Conservation (phyloP, 2,113 vertebrate species). For the Vireo altiloquus region DNA sequence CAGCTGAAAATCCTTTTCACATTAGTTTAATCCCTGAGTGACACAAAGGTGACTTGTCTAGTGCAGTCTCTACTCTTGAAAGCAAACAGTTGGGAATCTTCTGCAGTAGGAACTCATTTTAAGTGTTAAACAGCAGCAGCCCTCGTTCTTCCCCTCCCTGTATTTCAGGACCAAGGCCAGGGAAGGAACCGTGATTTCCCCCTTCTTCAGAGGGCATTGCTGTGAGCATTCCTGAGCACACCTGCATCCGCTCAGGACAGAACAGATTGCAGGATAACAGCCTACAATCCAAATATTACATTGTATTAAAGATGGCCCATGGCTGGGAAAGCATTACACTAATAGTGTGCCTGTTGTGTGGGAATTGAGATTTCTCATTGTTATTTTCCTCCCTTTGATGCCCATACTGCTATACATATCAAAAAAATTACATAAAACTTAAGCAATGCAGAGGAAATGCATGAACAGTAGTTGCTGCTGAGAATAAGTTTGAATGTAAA, state of each 20-base stretch:
- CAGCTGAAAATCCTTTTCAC: background rate
- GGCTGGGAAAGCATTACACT: background rate
- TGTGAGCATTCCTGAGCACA: background rate
- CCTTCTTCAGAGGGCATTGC: background rate
- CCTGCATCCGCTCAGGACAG: accelerated
- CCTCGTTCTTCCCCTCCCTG: accelerated
- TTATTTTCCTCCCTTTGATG: background rate
- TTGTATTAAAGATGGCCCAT: background rate
- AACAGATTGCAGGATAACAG: background rate
- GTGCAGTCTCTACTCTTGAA: accelerated
- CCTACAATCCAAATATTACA: background rate
- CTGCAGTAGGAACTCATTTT: background rate
- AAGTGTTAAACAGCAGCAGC: background rate
- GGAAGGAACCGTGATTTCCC: background rate
- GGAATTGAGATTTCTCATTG: background rate
- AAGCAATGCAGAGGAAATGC: background rate
- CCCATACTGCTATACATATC: accelerated
- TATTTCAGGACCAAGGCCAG: background rate
- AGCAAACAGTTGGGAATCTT: background rate
- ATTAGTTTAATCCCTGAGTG: background rate
- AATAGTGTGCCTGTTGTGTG: background rate
- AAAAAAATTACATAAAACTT: background rate
- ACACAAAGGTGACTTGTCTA: background rate
- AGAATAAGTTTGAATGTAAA: background rate
- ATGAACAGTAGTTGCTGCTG: background rate